These are phyloP conservation scores for Neocrepidodera transversa DNA, from an alignment of 2,888 invertebrate species.

Conservation along the genomic window DNA sequence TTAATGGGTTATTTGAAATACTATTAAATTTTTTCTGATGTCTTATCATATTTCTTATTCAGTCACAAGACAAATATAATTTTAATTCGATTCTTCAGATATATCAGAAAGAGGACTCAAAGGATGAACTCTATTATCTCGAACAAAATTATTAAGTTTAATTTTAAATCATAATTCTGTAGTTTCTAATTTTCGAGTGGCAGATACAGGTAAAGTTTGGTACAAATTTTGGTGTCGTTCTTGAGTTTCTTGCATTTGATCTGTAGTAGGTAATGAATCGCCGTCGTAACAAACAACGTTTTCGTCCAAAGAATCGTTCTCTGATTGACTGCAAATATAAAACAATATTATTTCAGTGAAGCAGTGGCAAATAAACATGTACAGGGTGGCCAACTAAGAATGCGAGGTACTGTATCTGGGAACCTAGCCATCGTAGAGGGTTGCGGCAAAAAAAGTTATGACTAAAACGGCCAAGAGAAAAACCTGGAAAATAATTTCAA, in stretches of 20 bases:
- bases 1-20: too few relatives aligned
- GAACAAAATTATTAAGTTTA: constrained; percentile 33
- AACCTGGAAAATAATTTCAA: too few relatives aligned
- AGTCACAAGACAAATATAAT: too few relatives aligned
- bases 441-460: too few relatives aligned
- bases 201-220: constrained; percentile 63
- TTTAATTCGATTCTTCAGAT: constrained; percentile 23
- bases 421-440: too few relatives aligned
- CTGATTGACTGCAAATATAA: constrained; percentile 67
- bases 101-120: constrained; percentile 28
- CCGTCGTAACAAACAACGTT: constrained; percentile 72
- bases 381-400: too few relatives aligned
- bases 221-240: constrained; percentile 73
- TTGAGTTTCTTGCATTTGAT: constrained; percentile 63
- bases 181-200: constrained; percentile 74
- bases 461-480: too few relatives aligned
- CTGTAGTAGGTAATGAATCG: constrained; percentile 60
- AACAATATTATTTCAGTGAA: too few relatives aligned
- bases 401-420: too few relatives aligned
- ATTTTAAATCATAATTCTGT: constrained; percentile 70
- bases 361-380: too few relatives aligned
- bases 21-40: too few relatives aligned
- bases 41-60: too few relatives aligned
- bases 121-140: constrained; percentile 25
- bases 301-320: constrained; percentile 84